Evolutionary conservation across 92 coral and sea anemone species (phyloP), one percentile per base, ranked within the genome.

Genomic region (Phenganax subtilis): DNA sequence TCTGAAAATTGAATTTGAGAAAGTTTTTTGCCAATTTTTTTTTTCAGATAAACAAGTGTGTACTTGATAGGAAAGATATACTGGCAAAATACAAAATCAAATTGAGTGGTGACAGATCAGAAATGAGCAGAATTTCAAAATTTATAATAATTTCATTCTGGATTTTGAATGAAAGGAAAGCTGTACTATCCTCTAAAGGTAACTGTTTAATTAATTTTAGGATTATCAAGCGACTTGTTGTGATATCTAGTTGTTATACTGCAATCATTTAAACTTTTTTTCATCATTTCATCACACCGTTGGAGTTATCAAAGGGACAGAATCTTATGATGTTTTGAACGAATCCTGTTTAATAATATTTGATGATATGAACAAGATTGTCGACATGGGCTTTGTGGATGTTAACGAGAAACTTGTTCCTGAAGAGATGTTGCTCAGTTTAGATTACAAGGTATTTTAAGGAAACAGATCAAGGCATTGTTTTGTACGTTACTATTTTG

Each of bases 321-420:
- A 66, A 66, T 66, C 51, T 14, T 66, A 66, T 30, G 72, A 66
- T 5, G 37, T 66, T 30, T 17, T 66, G 9, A 27, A 66, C 5
- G 9, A 7, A 10, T 66, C 72, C 9, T 66, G 72, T 66, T 9
- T 51, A 27, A 66, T 4, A 15, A 66, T 66, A 12, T 66, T 66
- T 30, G 9, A 8, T 66, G 72, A 66, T 66, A 51, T 66, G 9
- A 66, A 66, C 72, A 66, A 66, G 72, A 66, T 66, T 16, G 72
- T 66, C 6, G 72, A 27, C 10, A 17, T 10, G 47, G 72, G 72
- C 0, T 27, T 30, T 7, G 20, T 66, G 12, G 20, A 66, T 10
- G 2, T 66, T 17, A 30, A 66, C 5, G 72, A 66, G 20, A 66
- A 30, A 5, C 72, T 27, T 10, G 72, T 66, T 0, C 72, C 72